Conservation (phyloP, 2,888 invertebrate genomes). For the Cosmopolites sordidus region DNA sequence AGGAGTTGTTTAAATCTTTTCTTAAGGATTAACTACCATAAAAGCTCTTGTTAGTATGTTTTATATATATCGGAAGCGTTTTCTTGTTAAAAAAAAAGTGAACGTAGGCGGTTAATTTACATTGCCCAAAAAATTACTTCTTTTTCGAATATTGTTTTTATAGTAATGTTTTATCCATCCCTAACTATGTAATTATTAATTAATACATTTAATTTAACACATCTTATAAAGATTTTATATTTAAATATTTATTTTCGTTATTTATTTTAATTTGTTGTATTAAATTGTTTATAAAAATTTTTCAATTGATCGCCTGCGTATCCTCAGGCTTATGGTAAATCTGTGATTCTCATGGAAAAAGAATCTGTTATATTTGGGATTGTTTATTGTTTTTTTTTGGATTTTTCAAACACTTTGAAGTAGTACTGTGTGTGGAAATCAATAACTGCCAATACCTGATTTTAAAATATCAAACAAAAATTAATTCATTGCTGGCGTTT, state of each 20-base stretch:
- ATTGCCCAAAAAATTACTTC: too few species aligned
- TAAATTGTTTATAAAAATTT: background rate
- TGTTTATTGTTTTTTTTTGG: constrained; percentile 13
- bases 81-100: constrained; percentile 11
- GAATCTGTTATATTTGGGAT: constrained; percentile 18
- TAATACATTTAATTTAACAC: too few species aligned
- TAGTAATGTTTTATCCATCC: too few species aligned
- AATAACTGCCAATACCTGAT: too few species aligned
- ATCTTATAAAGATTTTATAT: too few species aligned
- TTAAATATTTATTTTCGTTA: too few species aligned
- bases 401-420: constrained; percentile 17
- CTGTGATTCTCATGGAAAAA: constrained; percentile 21
- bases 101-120: background rate
- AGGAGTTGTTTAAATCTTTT: background rate
- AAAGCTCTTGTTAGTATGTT: constrained; percentile 8
- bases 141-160: too few species aligned
- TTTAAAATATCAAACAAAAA: too few species aligned
- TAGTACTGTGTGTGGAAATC: constrained; percentile 14
- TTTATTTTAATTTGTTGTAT: background rate
- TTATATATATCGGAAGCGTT: constrained; percentile 21
- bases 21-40: background rate
- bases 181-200: too few species aligned
- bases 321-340: constrained; percentile 18
- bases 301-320: background rate
- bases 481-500: too few species aligned